Base-by-base conservation (phyloP, 2,113 vertebrate species). In the Neolamprologus ventralis region DNA sequence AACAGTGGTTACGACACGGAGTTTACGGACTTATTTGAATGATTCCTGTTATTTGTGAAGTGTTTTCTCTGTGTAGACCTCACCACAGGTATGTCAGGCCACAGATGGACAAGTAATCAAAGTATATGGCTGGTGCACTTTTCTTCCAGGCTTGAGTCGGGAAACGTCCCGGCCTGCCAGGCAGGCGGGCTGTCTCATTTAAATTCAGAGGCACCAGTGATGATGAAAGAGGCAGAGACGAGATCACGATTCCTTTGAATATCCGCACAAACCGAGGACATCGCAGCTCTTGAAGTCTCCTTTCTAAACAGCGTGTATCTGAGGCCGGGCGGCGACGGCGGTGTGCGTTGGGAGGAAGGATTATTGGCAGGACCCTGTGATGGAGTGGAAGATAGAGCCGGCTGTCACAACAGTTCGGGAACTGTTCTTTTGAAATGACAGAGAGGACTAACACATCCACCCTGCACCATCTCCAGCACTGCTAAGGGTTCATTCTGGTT, bases 341-440 rank as follows among this genome's bases (percentile, higher is more conserved):
- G 28, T 12, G 80, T 51, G 81, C 53, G 35, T 28, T 4, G 10
- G 9, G 57, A 31, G 45, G 87, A 33, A 21, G 73, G 83, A 65
- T 68, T 88, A 92, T 88, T 91, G 92, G 88, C 83, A 92, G 89
- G 80, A 90, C 82, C n/a, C 47, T 4, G 85, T 80, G 90, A 90
- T 90, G 88, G 83, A 88, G 85, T 55, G 83, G 83, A 14, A 85
- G 85, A 91, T 85, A 42, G 88, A 92, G 89, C 80, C 75, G 40
- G 71, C 88, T 92, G 90, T 92, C 90, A 84, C 92, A 54, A 82
- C 89, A 68, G 84, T 91, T 91, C 85, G 58, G 2, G 58, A 28
- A 31, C 79, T 81, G 78, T 79, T 71, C 51, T 58, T 93, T 85
- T 85, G 85, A 92, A 86, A 91, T 55, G 82, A 87, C 87, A 55